phyloP scores from a whole-genome alignment of 2,888 invertebrate species.

The Cenopis cana region DNA sequence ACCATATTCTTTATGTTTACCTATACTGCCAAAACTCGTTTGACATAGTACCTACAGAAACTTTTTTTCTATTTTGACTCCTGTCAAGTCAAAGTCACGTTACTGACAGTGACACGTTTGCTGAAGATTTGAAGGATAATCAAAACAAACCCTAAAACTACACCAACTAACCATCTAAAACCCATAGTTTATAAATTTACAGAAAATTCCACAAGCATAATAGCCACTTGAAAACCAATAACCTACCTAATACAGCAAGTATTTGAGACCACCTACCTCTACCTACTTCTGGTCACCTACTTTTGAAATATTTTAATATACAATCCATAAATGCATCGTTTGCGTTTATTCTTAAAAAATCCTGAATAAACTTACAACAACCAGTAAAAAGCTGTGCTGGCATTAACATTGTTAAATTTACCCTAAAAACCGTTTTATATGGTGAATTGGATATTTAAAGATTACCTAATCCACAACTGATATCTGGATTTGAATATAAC shows the following conservation, averaged over 20 bases:
- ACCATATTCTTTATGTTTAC: background rate
- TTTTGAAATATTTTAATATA: background rate
- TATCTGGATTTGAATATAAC: too few relatives aligned
- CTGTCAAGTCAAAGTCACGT: too few relatives aligned
- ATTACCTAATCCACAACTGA: too few relatives aligned
- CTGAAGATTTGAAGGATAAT: constrained; percentile 1
- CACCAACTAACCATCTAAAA: too few relatives aligned
- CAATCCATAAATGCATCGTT: background rate
- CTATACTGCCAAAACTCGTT: too few relatives aligned
- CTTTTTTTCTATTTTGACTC: too few relatives aligned
- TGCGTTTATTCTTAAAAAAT: background rate
- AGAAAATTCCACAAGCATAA: background rate
- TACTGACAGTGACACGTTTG: too few relatives aligned
- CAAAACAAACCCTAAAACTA: background rate
- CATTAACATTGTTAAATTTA: too few relatives aligned
- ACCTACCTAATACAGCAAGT: background rate
- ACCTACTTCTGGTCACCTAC: too few relatives aligned
- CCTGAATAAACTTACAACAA: background rate
- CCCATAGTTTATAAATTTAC: background rate
- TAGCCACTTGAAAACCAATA: background rate
- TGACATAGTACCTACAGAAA: background rate
- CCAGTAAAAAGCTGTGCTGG: too few relatives aligned
- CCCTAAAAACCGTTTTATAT: too few relatives aligned
- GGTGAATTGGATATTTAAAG: too few relatives aligned
- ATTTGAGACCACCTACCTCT: background rate